phyloP scores from a whole-genome alignment of 2,113 vertebrate species.

The Coregonus clupeaformis region DNA sequence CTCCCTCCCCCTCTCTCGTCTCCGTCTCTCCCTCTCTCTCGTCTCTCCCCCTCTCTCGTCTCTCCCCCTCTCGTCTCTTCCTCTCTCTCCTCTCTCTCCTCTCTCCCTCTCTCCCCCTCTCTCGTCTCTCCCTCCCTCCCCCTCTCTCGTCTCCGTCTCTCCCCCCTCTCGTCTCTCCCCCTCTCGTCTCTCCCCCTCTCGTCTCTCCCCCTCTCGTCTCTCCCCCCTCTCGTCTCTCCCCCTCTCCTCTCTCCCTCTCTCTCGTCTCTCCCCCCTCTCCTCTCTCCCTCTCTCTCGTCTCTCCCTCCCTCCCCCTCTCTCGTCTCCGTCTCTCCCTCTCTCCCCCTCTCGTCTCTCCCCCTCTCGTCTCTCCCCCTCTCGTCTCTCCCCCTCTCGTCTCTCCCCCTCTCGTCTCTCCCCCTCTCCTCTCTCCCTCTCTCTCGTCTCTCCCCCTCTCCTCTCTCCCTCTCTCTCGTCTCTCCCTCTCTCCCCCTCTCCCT shows the following conservation, averaged over 20 bases:
- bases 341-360: too few species aligned
- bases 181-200: slow-evolving; percentile 39
- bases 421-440: too few species aligned
- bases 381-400: slow-evolving; percentile 61
- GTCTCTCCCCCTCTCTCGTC: too few species aligned
- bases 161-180: too few species aligned
- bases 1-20: slow-evolving; percentile 61
- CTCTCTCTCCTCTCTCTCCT: too few species aligned
- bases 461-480: too few species aligned
- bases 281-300: too few species aligned
- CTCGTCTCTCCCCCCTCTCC: neutral
- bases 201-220: slow-evolving; percentile 61
- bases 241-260: too few species aligned
- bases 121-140: neutral
- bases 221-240: neutral
- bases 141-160: slow-evolving; percentile 78
- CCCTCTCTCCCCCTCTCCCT: neutral
- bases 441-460: neutral
- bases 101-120: too few species aligned
- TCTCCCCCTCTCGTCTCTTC: neutral
- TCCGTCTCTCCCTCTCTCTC: too few species aligned
- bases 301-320: neutral
- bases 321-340: too few species aligned
- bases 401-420: neutral
- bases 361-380: slow-evolving; percentile 39